Percentiles rank a stretch among this genome's conserved stretches.
Evolutionary conservation across 2,797 vertebrate genomes (phyloP).

Genomic region (Gallinago stenura): DNA sequence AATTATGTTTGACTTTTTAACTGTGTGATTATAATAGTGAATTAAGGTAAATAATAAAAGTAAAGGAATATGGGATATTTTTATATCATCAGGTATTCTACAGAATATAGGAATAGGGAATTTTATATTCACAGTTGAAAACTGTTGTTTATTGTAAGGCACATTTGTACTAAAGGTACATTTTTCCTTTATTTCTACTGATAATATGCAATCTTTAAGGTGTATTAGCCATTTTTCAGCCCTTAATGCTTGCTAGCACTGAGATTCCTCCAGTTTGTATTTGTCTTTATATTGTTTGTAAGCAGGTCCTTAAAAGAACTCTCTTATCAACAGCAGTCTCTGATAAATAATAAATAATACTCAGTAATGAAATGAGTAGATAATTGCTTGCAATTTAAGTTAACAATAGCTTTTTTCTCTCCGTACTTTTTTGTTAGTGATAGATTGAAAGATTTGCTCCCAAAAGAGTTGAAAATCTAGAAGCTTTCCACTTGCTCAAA

Average conservation of each 20-base stretch:
- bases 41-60: background rate
- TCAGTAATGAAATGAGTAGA: background rate
- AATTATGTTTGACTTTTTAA: background rate
- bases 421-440: background rate
- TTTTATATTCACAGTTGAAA: background rate
- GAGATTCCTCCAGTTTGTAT: background rate
- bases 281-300: background rate
- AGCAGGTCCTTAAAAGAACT: background rate
- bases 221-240: background rate
- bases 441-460: background rate
- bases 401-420: background rate
- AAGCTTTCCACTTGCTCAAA: background rate
- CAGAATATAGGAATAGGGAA: background rate
- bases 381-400: background rate
- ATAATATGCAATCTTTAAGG: background rate
- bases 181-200: background rate
- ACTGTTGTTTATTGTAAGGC: background rate
- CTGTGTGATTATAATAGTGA: background rate
- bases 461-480: background rate
- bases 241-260: background rate
- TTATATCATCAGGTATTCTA: background rate
- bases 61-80: background rate
- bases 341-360: slow-evolving; percentile 2
- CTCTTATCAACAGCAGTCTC: background rate
- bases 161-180: background rate